Base-by-base conservation (phyloP, 2,888 invertebrate genomes). In the Gari tellinella region DNA sequence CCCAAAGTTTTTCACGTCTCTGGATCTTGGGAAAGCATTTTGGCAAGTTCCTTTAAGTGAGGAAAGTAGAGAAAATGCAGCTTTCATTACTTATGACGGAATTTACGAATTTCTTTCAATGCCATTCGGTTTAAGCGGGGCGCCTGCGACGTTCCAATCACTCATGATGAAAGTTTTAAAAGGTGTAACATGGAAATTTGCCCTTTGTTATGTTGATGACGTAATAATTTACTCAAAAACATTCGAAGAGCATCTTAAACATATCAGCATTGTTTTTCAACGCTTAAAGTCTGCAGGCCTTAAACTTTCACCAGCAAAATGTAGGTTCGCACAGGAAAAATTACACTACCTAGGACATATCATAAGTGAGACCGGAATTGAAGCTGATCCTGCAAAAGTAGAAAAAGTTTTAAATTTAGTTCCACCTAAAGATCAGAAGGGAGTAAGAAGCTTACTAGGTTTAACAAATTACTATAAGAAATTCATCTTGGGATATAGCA, bases 101-200 rank as follows among this genome's bases (percentile, higher is more conserved):
- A 60, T 79, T 10, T 82, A 52, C 31, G 66, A 75, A 41, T 78
- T 52, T 41, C 41, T 43, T 1, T 10, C 70, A 2, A 52, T 79
- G 57, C 75, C 73, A 10, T 81, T 81, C 46, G 82, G 82, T 14
- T 56, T 82, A n/a, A 55, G 26, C 8, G 79, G 79, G 52, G 63
- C 67, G 5, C 77, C 77, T 12, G 49, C 57, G n/a, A 69, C 61
- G 26, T 82, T 80, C 48, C 79, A 81, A 43, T 63, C 67, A 52
- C 58, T 81, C 2, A 77, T 81, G 72, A 53, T 72, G 17, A 48
- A 62, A 7, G 61, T 78, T 17, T 46, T 83, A 8, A 51, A 55
- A 26, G 72, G 70, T 14, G 26, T 82, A 5, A 72, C 61, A 14
- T 78, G 78, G 70, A 67, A 72, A 56, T 66, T 53, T 38, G 70